These are phyloP conservation scores for Linepithema humile DNA, from an alignment of 1,140 invertebrate species.

Conservation along the genomic window DNA sequence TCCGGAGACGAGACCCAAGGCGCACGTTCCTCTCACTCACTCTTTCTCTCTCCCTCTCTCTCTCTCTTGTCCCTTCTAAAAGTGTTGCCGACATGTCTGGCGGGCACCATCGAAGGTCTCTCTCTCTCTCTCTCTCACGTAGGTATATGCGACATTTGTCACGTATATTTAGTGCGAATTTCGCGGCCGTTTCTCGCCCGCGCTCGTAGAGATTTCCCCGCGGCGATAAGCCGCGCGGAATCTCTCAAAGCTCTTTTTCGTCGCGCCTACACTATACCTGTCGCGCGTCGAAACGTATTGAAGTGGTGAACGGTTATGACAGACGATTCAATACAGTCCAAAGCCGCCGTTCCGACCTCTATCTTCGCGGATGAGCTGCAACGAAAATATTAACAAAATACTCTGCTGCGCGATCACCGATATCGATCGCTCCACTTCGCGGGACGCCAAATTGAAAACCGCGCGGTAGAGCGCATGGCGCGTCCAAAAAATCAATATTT, in stretches of 20 bases:
- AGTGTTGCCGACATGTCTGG: conserved; percentile 13
- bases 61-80: conserved; percentile 45
- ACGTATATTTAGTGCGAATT: conserved; percentile 62
- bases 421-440: conserved; percentile 33
- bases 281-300: conserved; percentile 55
- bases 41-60: conserved; percentile 49
- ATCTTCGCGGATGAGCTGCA: conserved; percentile 52
- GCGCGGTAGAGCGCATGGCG: conserved; percentile 22
- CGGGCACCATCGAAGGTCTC: conserved; percentile 21
- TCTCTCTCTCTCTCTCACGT: not conserved
- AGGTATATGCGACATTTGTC: conserved; percentile 51
- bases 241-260: conserved; percentile 57
- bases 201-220: conserved; percentile 17
- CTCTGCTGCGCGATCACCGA: conserved; percentile 29
- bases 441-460: conserved; percentile 39
- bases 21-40: conserved; percentile 26
- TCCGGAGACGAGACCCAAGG: conserved; percentile 20
- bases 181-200: conserved; percentile 22
- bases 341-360: conserved; percentile 11
- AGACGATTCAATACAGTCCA: conserved; percentile 58
- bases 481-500: conserved; percentile 52
- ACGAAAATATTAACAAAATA: conserved; percentile 61
- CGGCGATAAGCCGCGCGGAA: conserved; percentile 52
- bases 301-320: conserved; percentile 64
- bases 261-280: conserved; percentile 12